Evolutionary conservation across 2,113 vertebrate species (phyloP), one percentile per base, ranked within the genome.

Genomic region (Gavialis gangeticus): DNA sequence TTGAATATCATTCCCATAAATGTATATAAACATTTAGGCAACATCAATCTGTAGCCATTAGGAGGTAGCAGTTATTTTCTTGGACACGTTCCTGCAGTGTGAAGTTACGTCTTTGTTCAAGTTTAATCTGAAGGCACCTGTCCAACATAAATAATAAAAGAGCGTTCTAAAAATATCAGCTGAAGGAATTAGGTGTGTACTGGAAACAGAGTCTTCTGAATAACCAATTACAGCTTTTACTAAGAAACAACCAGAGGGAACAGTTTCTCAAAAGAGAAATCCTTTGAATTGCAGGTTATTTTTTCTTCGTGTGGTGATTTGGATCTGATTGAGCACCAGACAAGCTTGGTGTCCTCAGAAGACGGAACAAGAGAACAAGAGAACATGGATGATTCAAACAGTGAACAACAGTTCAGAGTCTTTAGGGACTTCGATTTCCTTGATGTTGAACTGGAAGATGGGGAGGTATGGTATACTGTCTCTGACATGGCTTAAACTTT

Each of bases 381-480:
- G 97, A 99, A 99, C 62, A 98, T 99, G 91, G 99, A 99, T 58
- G 99, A 99, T 97, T 98, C 99, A 0, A 99, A 99, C 97, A 99
- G 99, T 8, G 99, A 99, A 97, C 99, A 99, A 89, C 99, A 99
- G 97, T 99, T 99, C 97, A 97, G 99, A 83, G 99, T 99, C 96
- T 99, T 99, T 97, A 97, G 99, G 85, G 99, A 99, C 97, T 99
- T 99, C 82, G 99, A 99, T 96, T 99, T 99, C 98, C 98, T 99
- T 92, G 99, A 99, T 25, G 99, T 99, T 95, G 99, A 99, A 94
- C 98, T 99, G 95, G 99, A 99, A 96, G 99, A 99, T 63, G 99
- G 99, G 95, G 99, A 99, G 99, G 99, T 99, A 98, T 18, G 46
- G 97, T 97, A 91, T 76, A 57, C 87, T 95, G 96, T 97, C 89